phyloP scores from a whole-genome alignment of 2,888 invertebrate species.

The Tinea trinotella region DNA sequence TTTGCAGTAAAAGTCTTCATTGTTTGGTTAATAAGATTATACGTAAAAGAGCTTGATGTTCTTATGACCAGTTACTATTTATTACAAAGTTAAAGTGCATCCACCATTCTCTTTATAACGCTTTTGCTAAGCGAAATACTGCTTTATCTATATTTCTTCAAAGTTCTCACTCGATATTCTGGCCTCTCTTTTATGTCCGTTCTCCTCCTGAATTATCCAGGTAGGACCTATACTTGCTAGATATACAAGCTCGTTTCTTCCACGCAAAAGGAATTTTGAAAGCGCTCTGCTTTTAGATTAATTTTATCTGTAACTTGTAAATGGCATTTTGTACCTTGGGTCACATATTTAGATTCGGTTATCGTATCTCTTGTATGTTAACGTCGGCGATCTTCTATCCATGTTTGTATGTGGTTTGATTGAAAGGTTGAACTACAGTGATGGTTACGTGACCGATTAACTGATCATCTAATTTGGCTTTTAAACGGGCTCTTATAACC shows the following conservation, averaged over 20 bases:
- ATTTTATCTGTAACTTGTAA: neutral
- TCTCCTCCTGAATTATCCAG: conserved; percentile 9
- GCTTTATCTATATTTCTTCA: neutral
- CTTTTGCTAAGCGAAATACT: neutral
- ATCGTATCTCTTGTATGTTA: neutral
- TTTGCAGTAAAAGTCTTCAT: neutral
- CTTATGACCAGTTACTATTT: neutral
- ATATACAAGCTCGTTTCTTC: conserved; percentile 12
- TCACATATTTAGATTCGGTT: neutral
- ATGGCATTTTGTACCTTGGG: conserved; percentile 1
- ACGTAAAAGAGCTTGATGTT: neutral
- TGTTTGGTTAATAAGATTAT: neutral
- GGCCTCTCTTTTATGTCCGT: neutral
- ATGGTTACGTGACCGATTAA: conserved; percentile 53
- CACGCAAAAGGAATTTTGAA: conserved; percentile 15
- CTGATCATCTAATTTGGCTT: conserved; percentile 45
- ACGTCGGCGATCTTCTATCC: conserved; percentile 9
- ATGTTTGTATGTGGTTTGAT: conserved; percentile 37
- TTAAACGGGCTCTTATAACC: conserved; percentile 26
- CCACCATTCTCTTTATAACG: neutral
- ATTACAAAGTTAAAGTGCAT: neutral
- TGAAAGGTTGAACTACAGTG: conserved; percentile 46
- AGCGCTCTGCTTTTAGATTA: conserved; percentile 14
- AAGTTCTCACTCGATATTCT: neutral
- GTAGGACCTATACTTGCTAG: conserved; percentile 7